Conservation (phyloP, 2,888 invertebrate species). For the Trachelus troglodyta region DNA sequence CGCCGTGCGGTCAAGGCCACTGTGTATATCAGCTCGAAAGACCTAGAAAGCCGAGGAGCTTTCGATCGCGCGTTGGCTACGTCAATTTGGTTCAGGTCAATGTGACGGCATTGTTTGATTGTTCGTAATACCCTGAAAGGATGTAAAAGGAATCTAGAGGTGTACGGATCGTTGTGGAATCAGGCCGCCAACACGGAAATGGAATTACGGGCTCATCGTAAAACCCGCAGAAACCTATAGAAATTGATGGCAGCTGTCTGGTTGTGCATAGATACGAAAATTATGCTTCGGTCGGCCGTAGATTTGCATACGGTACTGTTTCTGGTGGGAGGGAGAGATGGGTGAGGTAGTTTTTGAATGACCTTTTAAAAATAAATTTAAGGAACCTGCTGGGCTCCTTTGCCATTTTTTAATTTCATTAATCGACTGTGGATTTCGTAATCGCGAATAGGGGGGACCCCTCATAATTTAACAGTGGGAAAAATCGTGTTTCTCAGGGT, state of each 20-base stretch:
- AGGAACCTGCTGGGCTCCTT: background rate
- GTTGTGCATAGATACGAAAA: background rate
- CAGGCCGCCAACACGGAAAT: background rate
- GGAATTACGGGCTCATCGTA: background rate
- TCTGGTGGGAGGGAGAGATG: background rate
- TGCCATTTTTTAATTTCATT: background rate
- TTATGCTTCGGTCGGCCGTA: background rate
- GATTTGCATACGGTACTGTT: background rate
- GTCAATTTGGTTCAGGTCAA: background rate
- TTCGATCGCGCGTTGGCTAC: background rate
- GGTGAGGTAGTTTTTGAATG: background rate
- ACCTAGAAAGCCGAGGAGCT: conserved; percentile 5
- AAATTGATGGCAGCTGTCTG: background rate
- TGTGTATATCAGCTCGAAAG: conserved; percentile 23
- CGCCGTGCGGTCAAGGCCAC: conserved; percentile 52
- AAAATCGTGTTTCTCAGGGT: background rate
- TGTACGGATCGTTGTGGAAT: background rate
- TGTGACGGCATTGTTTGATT: background rate
- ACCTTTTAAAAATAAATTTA: background rate
- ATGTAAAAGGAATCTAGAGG: background rate
- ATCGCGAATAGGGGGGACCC: background rate
- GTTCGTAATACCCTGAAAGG: background rate
- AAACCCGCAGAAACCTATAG: background rate
- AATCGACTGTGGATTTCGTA: background rate
- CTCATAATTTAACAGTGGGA: background rate